Percentiles rank a stretch among this genome's conserved stretches.
phyloP scores from a whole-genome alignment of 2,797 vertebrate species.

The Diceros bicornis region DNA sequence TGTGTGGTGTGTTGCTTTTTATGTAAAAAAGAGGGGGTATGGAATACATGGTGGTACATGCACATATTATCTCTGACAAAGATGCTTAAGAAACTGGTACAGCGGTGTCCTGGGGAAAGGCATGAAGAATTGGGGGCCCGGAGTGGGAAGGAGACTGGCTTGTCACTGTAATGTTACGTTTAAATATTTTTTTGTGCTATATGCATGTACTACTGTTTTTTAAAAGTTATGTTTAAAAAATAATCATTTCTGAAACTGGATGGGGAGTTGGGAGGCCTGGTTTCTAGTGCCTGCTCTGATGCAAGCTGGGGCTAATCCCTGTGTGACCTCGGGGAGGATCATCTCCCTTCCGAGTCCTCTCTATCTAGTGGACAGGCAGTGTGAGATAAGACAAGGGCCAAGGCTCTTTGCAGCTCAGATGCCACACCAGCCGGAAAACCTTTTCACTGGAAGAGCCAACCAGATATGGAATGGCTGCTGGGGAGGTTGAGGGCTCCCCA shows the following conservation, averaged over 20 bases:
- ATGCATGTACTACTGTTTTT: not conserved
- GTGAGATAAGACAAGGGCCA: not conserved
- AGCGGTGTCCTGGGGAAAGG: not conserved
- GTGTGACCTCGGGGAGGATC: not conserved
- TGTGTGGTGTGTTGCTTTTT: not conserved
- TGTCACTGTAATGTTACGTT: not conserved
- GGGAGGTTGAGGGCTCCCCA: not conserved
- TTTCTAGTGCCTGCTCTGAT: not conserved
- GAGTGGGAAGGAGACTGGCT: not conserved
- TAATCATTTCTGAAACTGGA: not conserved
- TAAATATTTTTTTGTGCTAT: not conserved
- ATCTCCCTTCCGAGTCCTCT: not conserved
- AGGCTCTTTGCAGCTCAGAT: not conserved
- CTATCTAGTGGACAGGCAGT: not conserved
- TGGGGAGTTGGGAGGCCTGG: no score
- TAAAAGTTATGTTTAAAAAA: not conserved
- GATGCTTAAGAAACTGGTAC: not conserved
- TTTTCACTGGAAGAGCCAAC: not conserved
- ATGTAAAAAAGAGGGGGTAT: not conserved
- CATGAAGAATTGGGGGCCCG: not conserved
- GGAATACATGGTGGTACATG: not conserved
- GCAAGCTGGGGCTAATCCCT: not conserved
- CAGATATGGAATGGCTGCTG: not conserved
- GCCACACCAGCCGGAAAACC: not conserved
- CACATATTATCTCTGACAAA: not conserved